Percentiles rank a stretch among this genome's conserved stretches.
These are phyloP conservation scores for Cinara cedri DNA, from an alignment of 2,888 invertebrate genomes.

Conservation along the genomic window DNA sequence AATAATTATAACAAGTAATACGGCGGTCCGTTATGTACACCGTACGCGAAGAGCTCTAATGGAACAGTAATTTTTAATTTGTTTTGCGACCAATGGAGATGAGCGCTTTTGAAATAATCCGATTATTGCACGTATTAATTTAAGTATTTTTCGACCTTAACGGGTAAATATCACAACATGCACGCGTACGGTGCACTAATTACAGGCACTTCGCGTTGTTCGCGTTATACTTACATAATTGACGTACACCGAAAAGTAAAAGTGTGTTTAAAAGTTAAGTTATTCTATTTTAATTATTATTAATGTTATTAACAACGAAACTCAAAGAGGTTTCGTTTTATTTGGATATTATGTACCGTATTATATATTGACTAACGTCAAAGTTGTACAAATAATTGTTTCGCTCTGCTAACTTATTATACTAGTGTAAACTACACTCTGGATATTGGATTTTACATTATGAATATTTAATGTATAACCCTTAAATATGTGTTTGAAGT, in stretches of 20 bases:
- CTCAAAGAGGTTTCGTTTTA: neutral
- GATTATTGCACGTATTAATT: neutral
- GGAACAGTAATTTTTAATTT: no score
- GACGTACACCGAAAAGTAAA: no score
- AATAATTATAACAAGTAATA: no score
- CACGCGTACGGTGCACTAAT: no score
- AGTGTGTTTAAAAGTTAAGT: no score
- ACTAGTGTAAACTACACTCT: neutral
- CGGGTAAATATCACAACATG: no score
- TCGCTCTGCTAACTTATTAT: neutral
- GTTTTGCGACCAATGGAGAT: neutral
- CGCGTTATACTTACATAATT: no score
- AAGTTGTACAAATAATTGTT: constrained; percentile 1
- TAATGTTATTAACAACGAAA: no score
- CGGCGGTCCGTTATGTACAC: no score
- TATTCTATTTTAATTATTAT: no score
- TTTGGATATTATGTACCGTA: neutral
- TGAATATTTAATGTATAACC: constrained; percentile 30
- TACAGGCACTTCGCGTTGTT: no score
- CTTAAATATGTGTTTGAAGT: constrained; percentile 5
- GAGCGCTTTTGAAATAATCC: neutral
- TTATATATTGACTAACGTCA: neutral
- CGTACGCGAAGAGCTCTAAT: no score
- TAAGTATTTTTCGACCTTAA: neutral
- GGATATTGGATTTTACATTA: constrained; percentile 19